These are phyloP conservation scores for Sebastes oblongus DNA, from an alignment of 2,797 vertebrate genomes.

Conservation along the genomic window DNA sequence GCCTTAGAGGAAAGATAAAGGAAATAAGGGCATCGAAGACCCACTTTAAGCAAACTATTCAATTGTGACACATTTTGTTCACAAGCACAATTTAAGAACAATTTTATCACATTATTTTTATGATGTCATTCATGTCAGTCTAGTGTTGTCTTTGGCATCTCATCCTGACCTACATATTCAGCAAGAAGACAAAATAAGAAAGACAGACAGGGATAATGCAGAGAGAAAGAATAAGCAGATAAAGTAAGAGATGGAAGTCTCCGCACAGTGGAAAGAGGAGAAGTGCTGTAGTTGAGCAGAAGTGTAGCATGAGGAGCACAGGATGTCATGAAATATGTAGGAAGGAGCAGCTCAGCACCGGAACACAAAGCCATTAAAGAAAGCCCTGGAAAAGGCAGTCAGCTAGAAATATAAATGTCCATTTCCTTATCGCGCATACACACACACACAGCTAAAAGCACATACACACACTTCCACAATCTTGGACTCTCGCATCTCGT, in stretches of 20 bases:
- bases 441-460: conserved; percentile 31
- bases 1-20: conserved; percentile 19
- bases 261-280: conserved; percentile 33
- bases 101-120: neutral
- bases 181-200: conserved; percentile 3
- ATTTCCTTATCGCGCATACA: conserved; percentile 48
- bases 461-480: conserved; percentile 7
- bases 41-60: neutral
- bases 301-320: conserved; percentile 65
- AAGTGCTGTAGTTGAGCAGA: conserved; percentile 47
- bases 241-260: conserved; percentile 36
- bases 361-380: conserved; percentile 79
- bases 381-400: conserved; percentile 67
- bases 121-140: conserved; percentile 4
- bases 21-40: conserved; percentile 1
- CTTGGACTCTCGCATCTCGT: neutral
- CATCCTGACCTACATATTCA: conserved; percentile 48
- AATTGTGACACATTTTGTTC: neutral
- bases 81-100: conserved; percentile 8
- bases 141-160: conserved; percentile 12
- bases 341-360: conserved; percentile 59
- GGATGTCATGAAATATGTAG: conserved; percentile 82
- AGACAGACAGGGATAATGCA: neutral
- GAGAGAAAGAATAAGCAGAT: neutral
- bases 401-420: conserved; percentile 72